Conservation (phyloP, 2,888 invertebrate genomes). For the Chalcosyrphus nemorum region DNA sequence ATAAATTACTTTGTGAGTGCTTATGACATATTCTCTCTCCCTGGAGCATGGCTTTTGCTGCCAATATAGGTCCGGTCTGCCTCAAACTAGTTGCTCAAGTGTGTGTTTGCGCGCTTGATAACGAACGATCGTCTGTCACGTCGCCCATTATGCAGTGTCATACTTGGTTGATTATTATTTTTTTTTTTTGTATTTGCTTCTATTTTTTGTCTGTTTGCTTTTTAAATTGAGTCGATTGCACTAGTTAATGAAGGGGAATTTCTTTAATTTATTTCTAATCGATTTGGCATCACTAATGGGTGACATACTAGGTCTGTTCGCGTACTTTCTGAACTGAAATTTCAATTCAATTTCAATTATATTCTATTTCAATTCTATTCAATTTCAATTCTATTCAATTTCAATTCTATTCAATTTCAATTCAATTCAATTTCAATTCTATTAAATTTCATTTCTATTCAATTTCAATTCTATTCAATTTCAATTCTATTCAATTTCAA, state of each 20-base stretch:
- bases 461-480: too few species aligned
- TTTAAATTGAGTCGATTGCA: conserved; percentile 38
- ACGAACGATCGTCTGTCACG: neutral
- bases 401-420: too few species aligned
- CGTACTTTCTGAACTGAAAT: too few species aligned
- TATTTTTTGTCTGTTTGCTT: neutral
- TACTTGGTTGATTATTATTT: neutral
- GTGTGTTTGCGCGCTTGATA: neutral
- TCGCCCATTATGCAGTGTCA: neutral
- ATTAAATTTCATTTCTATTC: too few species aligned
- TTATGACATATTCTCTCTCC: conserved; percentile 24
- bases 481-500: too few species aligned
- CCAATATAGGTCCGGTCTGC: neutral
- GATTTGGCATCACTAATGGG: neutral
- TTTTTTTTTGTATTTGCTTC: neutral
- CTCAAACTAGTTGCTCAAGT: conserved; percentile 27
- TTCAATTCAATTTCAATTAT: too few species aligned
- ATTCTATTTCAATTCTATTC: too few species aligned
- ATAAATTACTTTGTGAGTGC: conserved; percentile 47
- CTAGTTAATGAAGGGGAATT: neutral
- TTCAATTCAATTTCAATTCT: too few species aligned
- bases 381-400: too few species aligned
- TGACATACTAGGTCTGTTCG: too few species aligned
- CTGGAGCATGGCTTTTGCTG: conserved; percentile 24
- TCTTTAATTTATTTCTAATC: neutral